Conservation (phyloP, 2,797 vertebrate species). For the Jordanella pulchra region DNA sequence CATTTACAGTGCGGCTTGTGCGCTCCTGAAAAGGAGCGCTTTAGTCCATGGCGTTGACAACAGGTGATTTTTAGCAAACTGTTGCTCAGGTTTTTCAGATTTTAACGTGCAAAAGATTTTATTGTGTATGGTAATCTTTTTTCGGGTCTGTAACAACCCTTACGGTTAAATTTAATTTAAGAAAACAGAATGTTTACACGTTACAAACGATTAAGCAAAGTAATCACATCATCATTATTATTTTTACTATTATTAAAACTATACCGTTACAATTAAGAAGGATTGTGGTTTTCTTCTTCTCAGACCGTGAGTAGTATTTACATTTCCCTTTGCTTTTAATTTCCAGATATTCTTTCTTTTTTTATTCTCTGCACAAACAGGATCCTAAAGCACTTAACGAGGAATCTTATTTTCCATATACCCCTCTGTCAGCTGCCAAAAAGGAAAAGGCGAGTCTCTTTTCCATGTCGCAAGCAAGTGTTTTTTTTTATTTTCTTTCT, state of each 20-base stretch:
- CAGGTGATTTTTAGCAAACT: slow-evolving; percentile 31
- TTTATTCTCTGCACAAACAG: slow-evolving; percentile 65
- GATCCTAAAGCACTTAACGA: slow-evolving; percentile 71
- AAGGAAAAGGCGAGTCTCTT: slow-evolving; percentile 75
- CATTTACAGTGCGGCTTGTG: slow-evolving; percentile 21
- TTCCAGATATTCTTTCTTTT: slow-evolving; percentile 22
- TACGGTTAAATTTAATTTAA: not conserved
- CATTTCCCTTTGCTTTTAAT: not conserved
- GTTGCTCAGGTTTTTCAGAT: not conserved
- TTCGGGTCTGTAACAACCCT: not conserved
- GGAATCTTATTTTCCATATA: slow-evolving; percentile 75
- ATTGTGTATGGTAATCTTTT: not conserved
- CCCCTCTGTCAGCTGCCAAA: slow-evolving; percentile 68
- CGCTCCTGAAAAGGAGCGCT: slow-evolving; percentile 18
- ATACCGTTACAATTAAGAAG: not conserved
- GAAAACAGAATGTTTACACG: not conserved
- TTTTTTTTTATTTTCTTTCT: slow-evolving; percentile 4
- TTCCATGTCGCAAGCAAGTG: slow-evolving; percentile 76
- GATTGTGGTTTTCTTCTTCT: not conserved
- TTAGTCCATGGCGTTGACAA: slow-evolving; percentile 18
- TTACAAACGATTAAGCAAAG: not conserved
- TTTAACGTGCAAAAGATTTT: not conserved
- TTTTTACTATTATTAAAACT: not conserved
- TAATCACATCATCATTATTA: not conserved
- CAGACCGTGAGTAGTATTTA: slow-evolving; percentile 5